phyloP scores from a whole-genome alignment of 1,140 invertebrate species.

The Alviniconcha marisindica region DNA sequence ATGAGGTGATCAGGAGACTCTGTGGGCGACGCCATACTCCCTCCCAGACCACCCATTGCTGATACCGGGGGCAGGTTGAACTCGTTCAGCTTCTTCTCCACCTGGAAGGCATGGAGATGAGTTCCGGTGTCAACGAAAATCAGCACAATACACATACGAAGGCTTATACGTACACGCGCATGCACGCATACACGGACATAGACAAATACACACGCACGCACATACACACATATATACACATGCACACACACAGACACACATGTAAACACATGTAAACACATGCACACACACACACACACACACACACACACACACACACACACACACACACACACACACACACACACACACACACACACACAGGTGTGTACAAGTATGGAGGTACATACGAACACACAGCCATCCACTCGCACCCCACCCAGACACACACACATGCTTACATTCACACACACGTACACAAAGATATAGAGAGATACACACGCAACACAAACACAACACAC shows the following conservation, averaged over 20 bases:
- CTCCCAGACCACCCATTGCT: no score
- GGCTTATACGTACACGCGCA: background rate
- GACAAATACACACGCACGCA: background rate
- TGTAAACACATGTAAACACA: background rate
- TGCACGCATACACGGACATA: background rate
- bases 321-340: background rate
- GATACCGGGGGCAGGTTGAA: no score
- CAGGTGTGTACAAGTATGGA: background rate
- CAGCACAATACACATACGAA: background rate
- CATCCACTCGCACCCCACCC: no score
- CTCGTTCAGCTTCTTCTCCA: no score
- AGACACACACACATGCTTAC: background rate
- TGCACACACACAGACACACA: constrained; percentile 1
- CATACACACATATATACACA: constrained; percentile 6
- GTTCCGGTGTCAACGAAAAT: no score
- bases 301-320: constrained; percentile 1
- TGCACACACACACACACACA: background rate
- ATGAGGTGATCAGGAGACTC: no score
- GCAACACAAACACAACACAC: no score
- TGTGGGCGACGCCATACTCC: no score
- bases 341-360: constrained; percentile 16
- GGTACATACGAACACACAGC: no score
- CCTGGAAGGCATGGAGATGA: no score
- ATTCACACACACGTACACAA: background rate
- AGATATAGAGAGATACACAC: background rate